Conservation (phyloP, 1,140 invertebrate species). For the Atta cephalotes region DNA sequence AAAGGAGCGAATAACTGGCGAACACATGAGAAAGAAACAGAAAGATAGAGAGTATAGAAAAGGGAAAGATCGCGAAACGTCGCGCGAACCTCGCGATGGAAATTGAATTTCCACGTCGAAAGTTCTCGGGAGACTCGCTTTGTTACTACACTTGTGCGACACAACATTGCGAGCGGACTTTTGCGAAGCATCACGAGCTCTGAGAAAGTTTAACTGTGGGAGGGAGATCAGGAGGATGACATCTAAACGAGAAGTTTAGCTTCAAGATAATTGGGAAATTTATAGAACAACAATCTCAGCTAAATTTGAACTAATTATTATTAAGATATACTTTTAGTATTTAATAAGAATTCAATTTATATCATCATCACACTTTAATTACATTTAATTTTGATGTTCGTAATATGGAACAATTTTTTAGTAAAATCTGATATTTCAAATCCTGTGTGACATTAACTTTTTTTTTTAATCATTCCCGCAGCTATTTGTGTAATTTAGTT, state of each 20-base stretch:
- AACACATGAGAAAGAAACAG: conserved; percentile 23
- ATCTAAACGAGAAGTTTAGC: conserved; percentile 26
- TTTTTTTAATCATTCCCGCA: background rate
- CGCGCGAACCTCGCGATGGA: conserved; percentile 70
- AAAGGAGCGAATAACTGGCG: conserved; percentile 17
- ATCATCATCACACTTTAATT: background rate
- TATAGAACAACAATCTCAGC: background rate
- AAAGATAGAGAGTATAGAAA: background rate
- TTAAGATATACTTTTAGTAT: background rate
- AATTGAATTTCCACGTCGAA: conserved; percentile 77
- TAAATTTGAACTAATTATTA: background rate
- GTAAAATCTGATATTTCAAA: background rate
- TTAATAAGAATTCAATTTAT: background rate
- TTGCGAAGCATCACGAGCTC: conserved; percentile 22
- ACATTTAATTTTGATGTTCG: background rate
- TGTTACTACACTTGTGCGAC: conserved; percentile 60
- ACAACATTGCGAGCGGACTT: conserved; percentile 49
- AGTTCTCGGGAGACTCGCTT: conserved; percentile 73
- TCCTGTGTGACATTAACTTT: background rate
- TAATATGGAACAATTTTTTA: background rate
- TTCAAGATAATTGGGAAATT: conserved; percentile 19
- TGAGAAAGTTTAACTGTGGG: conserved; percentile 31
- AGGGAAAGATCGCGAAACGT: conserved; percentile 58
- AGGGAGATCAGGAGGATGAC: background rate
- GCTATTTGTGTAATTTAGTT: conserved; percentile 32